These are phyloP conservation scores for Xanthia togata DNA, from an alignment of 2,888 invertebrate genomes.

Conservation along the genomic window DNA sequence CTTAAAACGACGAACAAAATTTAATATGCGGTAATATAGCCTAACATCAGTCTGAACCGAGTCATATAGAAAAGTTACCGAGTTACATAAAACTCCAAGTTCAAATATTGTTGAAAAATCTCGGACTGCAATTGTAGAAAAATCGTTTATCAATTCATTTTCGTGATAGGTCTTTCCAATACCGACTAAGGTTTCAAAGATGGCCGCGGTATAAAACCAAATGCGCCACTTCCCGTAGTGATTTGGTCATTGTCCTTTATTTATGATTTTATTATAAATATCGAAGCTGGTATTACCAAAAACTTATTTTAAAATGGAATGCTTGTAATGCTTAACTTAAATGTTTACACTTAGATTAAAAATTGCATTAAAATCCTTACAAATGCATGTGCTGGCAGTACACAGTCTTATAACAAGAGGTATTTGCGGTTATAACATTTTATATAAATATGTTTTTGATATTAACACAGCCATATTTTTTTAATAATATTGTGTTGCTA, in stretches of 20 bases:
- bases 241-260: slow-evolving; percentile 24
- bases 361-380: slow-evolving; percentile 65
- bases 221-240: too few relatives aligned
- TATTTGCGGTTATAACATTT: slow-evolving; percentile 86
- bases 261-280: slow-evolving; percentile 57
- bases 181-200: too few relatives aligned
- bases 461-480: slow-evolving; percentile 89
- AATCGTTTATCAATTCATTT: too few relatives aligned
- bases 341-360: slow-evolving; percentile 58
- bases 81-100: too few relatives aligned
- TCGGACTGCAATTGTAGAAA: too few relatives aligned
- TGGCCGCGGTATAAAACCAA: too few relatives aligned
- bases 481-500: slow-evolving; percentile 71
- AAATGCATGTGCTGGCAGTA: slow-evolving; percentile 79
- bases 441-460: slow-evolving; percentile 87
- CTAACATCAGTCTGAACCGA: too few relatives aligned
- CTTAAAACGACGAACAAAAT: too few relatives aligned
- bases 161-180: too few relatives aligned
- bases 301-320: slow-evolving; percentile 68
- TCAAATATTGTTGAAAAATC: too few relatives aligned
- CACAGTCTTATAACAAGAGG: slow-evolving; percentile 87
- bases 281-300: slow-evolving; percentile 65
- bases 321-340: slow-evolving; percentile 62
- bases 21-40: too few relatives aligned
- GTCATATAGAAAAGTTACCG: too few relatives aligned